phyloP scores from a whole-genome alignment of 2,113 vertebrate species.

The Peromyscus polionotus region DNA sequence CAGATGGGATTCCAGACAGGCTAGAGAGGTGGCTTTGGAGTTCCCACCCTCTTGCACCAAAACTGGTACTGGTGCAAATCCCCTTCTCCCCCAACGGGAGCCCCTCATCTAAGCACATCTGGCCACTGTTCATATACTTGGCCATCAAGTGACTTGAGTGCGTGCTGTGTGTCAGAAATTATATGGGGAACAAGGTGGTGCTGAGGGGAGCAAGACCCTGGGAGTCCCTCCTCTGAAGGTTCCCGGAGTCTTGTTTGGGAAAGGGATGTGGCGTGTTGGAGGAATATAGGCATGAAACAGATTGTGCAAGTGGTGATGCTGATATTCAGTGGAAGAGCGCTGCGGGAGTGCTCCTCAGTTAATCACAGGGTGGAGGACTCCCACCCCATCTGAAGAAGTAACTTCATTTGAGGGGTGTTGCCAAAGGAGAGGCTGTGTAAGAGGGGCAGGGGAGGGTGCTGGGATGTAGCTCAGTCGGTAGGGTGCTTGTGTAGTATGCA shows the following conservation, averaged over 20 bases:
- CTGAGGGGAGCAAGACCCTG: background rate
- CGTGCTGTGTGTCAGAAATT: background rate
- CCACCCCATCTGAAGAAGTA: background rate
- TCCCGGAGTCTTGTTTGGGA: background rate
- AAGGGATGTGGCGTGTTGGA: no score
- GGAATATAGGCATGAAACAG: background rate
- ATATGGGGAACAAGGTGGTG: background rate
- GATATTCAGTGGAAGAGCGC: background rate
- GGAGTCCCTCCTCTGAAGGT: background rate
- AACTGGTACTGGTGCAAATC: rapidly evolving
- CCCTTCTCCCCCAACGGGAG: background rate
- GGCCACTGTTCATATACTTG: background rate
- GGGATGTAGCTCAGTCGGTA: background rate
- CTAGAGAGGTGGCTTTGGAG: background rate
- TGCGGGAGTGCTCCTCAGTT: background rate
- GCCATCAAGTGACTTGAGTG: background rate
- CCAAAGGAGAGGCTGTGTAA: background rate
- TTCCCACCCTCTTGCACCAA: background rate
- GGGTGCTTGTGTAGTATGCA: background rate
- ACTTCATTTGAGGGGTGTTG: background rate
- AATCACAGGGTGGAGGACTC: background rate
- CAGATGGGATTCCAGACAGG: background rate
- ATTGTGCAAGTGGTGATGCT: background rate
- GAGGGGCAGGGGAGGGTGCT: background rate
- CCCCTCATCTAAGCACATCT: background rate